Evolutionary conservation across 2,888 invertebrate genomes (phyloP).

Genomic region (Apotomis betuletana): DNA sequence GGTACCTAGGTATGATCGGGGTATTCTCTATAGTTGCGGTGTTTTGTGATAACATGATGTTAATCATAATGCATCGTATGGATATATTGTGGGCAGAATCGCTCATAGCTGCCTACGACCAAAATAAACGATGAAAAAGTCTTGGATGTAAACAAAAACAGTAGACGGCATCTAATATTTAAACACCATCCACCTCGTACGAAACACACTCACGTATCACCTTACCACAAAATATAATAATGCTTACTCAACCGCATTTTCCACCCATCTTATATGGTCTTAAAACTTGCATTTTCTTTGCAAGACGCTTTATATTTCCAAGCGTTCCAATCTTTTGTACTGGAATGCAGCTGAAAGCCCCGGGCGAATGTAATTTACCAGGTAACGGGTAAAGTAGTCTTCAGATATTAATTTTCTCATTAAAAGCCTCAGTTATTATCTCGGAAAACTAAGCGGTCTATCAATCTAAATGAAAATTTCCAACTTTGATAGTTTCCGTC

Average conservation of each 20-base stretch:
- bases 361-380: conserved; percentile 36
- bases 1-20: no score
- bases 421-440: conserved; percentile 37
- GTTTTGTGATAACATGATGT: no score
- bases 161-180: no score
- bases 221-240: conserved; percentile 3
- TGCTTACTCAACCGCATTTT: conserved; percentile 26
- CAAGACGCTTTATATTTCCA: conserved; percentile 29
- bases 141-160: no score
- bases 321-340: conserved; percentile 35
- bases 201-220: neutral
- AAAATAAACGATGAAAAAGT: no score
- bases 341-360: conserved; percentile 32
- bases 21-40: no score
- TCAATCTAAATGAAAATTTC: conserved; percentile 36
- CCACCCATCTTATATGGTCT: conserved; percentile 21
- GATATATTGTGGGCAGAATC: no score
- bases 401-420: conserved; percentile 48
- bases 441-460: conserved; percentile 28
- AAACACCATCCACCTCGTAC: neutral
- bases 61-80: no score
- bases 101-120: no score
- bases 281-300: conserved; percentile 34
- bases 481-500: conserved; percentile 36
- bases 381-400: conserved; percentile 28